A percentile compares a stretch with the other conserved stretches of the same genome.
Conservation (phyloP, 2,888 invertebrate species). For the Euspilapteryx auroguttella region DNA sequence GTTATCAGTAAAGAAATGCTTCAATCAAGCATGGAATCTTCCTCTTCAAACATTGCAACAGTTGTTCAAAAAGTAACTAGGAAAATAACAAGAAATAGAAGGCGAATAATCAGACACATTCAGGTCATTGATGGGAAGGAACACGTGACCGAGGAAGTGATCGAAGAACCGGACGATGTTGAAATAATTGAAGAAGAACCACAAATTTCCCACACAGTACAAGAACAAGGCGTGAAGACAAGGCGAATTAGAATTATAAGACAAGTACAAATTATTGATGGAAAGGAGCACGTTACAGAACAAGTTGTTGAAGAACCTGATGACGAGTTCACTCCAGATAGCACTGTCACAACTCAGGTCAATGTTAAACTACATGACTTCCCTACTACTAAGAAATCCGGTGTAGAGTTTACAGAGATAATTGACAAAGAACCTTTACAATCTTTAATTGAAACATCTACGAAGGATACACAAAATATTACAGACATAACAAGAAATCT, state of each 20-base stretch:
- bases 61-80: slow-evolving; percentile 78
- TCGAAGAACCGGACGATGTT: slow-evolving; percentile 82
- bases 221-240: slow-evolving; percentile 26
- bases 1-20: slow-evolving; percentile 15
- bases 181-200: slow-evolving; percentile 70
- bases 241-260: slow-evolving; percentile 65
- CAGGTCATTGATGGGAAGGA: slow-evolving; percentile 83
- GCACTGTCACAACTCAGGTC: slow-evolving; percentile 11
- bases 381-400: neutral
- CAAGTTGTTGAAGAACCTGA: slow-evolving; percentile 65
- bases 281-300: slow-evolving; percentile 76
- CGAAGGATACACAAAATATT: slow-evolving; percentile 1
- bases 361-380: slow-evolving; percentile 17
- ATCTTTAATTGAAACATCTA: neutral
- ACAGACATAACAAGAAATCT: slow-evolving; percentile 8
- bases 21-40: slow-evolving; percentile 17
- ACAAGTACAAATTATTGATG: slow-evolving; percentile 73
- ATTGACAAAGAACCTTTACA: slow-evolving; percentile 2
- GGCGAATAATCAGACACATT: slow-evolving; percentile 74
- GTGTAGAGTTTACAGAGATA: slow-evolving; percentile 5
- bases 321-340: slow-evolving; percentile 7
- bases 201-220: slow-evolving; percentile 18
- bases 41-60: slow-evolving; percentile 47
- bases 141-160: slow-evolving; percentile 78
- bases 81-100: slow-evolving; percentile 71